Evolutionary conservation across 2,888 invertebrate species (phyloP), one percentile per base, ranked within the genome.

Genomic region (Phengaris alcon): DNA sequence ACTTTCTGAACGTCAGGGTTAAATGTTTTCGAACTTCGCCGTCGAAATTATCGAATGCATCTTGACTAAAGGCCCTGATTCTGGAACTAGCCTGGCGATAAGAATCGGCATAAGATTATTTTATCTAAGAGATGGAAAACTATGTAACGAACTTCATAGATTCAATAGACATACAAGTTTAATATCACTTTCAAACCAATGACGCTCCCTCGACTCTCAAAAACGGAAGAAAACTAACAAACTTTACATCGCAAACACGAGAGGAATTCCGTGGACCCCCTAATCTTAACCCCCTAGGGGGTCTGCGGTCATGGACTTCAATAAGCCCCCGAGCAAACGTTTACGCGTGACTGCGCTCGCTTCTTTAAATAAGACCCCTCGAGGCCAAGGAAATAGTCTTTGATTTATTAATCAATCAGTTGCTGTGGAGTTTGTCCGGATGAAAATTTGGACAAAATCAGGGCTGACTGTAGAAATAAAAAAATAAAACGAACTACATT

Each of bases 321-420:
- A 90, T 91, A 90, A 90, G 90, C 87, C 89, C 89, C 87, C 90
- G 84, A 89, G 90, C 86, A 85, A 90, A 90, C 88, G 89, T 90
- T 90, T 89, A 88, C 90, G 90, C 87, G 83, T 83, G 89, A 85
- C 84, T 84, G 88, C 86, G 81, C 82, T 77, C 82, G 85, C 81
- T 83, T 59, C 73, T 75, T 69, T 48, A 69, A 54, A 51, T 55
- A 68, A 75, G 52, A 75, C 54, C 68, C 74, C 54, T 44, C 51
- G 51, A 64, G 64, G 68, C 9, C 48, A 68, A 68, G 57, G 55
- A 59, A 64, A 35, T 64, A 22, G 48, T n/a, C 15, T 64, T 64
- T 69, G 69, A 48, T 69, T 15, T 69, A 48, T 48, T 48, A 69
- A 69, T 69, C 69, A 69, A 64, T 64, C 35, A 64, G 35, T 64